phyloP scores from a whole-genome alignment of 2,888 invertebrate species.

The Campoplex nolae region DNA sequence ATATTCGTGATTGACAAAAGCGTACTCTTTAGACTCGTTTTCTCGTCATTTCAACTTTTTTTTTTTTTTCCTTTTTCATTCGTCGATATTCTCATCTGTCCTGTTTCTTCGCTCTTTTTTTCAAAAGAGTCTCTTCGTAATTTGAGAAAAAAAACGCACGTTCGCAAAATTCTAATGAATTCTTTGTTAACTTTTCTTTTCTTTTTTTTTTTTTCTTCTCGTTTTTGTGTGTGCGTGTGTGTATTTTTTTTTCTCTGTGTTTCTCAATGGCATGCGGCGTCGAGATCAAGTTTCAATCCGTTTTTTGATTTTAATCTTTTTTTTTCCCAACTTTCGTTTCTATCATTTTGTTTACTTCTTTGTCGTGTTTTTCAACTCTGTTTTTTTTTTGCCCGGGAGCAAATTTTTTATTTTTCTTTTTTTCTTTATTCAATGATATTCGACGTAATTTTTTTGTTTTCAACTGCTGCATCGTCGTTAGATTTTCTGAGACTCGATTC shows the following conservation, averaged over 20 bases:
- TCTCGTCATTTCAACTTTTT: slow-evolving; percentile 49
- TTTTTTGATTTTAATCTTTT: neutral
- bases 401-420: slow-evolving; percentile 12
- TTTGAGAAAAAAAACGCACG: slow-evolving; percentile 38
- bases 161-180: slow-evolving; percentile 31
- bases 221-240: neutral
- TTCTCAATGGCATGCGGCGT: neutral
- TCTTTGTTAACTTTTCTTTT: slow-evolving; percentile 45
- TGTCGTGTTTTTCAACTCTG: neutral
- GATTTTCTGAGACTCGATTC: too few species aligned
- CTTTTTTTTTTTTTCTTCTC: neutral
- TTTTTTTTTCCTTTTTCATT: neutral
- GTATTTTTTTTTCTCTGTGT: slow-evolving; percentile 5
- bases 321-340: neutral
- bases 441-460: too few species aligned
- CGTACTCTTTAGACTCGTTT: neutral
- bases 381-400: neutral
- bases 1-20: slow-evolving; percentile 61
- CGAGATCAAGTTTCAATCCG: neutral
- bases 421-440: neutral
- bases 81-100: slow-evolving; percentile 39
- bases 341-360: neutral
- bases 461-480: too few species aligned
- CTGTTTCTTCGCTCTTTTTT: slow-evolving; percentile 41
- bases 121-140: slow-evolving; percentile 35